These are phyloP conservation scores for Ceratitis capitata DNA, from an alignment of 1,140 invertebrate species.

Conservation along the genomic window DNA sequence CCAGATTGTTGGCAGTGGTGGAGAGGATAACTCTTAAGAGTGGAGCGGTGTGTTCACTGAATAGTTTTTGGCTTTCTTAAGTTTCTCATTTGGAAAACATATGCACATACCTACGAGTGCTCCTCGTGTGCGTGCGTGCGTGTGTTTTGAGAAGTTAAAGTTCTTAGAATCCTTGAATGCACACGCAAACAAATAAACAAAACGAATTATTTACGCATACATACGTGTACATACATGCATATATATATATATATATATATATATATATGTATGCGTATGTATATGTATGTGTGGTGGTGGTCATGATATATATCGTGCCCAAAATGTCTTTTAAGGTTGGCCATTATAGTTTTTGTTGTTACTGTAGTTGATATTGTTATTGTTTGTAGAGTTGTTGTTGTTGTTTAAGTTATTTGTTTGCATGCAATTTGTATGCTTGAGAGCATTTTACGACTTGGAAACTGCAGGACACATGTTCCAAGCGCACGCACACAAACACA, in stretches of 20 bases:
- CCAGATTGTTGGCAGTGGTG: no score
- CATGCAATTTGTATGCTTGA: conserved; percentile 45
- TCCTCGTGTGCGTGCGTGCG: conserved; percentile 1
- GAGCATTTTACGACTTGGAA: conserved; percentile 43
- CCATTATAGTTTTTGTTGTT: neutral
- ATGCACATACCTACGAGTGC: no score
- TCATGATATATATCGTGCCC: conserved; percentile 7
- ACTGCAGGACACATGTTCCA: neutral
- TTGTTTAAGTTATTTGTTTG: neutral
- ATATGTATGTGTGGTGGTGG: no score
- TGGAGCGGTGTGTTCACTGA: neutral
- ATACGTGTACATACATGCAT: no score
- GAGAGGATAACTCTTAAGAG: neutral
- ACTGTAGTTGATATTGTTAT: conserved; percentile 7
- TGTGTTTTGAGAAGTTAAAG: conserved; percentile 38
- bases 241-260: no score
- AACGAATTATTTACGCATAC: no score
- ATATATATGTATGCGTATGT: no score
- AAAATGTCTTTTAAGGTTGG: neutral
- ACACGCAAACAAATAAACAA: conserved; percentile 45
- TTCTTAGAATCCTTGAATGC: conserved; percentile 43
- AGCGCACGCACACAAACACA: neutral
- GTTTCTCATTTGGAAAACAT: neutral
- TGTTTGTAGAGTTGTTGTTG: conserved; percentile 40
- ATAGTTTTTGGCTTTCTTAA: conserved; percentile 37